phyloP scores from a whole-genome alignment of 2,113 vertebrate species.

The Anolis sagrei region DNA sequence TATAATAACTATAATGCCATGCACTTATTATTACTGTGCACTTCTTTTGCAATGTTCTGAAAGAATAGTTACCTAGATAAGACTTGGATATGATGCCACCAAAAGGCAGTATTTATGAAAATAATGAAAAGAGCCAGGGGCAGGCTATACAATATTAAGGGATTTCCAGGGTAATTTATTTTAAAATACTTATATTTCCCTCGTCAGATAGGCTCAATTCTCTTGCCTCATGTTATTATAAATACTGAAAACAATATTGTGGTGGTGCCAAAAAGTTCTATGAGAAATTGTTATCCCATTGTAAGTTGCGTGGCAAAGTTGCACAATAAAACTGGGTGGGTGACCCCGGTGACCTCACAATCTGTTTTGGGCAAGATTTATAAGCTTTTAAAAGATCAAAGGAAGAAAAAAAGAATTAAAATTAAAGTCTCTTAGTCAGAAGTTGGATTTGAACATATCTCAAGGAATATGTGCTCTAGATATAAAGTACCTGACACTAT shows the following conservation, averaged over 20 bases:
- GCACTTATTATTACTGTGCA: neutral
- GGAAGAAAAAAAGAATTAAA: neutral
- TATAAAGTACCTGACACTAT: neutral
- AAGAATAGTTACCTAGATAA: neutral
- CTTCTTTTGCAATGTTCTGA: neutral
- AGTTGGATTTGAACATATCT: neutral
- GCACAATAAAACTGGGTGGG: neutral
- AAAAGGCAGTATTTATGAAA: conserved; percentile 1
- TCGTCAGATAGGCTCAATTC: neutral
- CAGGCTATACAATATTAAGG: neutral
- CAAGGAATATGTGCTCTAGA: neutral
- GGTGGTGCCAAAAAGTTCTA: neutral
- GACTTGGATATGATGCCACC: neutral
- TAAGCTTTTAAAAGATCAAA: neutral
- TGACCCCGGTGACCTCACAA: neutral
- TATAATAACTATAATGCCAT: neutral
- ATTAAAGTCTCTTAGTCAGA: neutral
- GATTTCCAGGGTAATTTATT: neutral
- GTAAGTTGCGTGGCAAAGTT: neutral
- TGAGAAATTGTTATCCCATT: no score
- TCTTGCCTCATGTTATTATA: neutral
- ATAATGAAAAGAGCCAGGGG: neutral
- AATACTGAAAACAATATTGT: neutral
- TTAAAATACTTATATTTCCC: neutral
- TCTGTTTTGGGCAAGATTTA: neutral